A percentile compares a stretch with the other conserved stretches of the same genome.
phyloP scores from a whole-genome alignment of 2,888 invertebrate species.

The Oscheius sp. region DNA sequence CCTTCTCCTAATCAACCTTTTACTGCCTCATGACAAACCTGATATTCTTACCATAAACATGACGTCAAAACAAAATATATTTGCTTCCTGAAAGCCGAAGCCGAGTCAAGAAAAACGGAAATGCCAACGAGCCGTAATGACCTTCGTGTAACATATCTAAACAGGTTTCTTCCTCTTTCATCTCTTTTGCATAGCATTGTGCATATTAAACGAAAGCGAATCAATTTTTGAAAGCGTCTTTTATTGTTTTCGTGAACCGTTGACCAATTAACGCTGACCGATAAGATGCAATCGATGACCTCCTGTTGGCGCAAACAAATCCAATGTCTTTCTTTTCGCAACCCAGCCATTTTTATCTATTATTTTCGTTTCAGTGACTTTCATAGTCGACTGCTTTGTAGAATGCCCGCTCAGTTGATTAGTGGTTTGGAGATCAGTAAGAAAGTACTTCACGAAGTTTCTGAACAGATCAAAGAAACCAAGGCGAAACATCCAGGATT shows the following conservation, averaged over 20 bases:
- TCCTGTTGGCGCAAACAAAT: neutral
- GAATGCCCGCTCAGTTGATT: conserved; percentile 64
- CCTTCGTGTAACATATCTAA: neutral
- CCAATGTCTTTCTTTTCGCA: neutral
- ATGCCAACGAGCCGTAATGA: too few relatives aligned
- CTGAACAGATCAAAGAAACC: conserved; percentile 74
- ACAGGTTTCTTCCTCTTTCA: neutral
- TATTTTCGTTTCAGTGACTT: too few relatives aligned
- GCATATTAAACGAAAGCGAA: neutral
- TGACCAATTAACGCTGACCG: conserved; percentile 15
- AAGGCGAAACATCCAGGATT: conserved; percentile 75
- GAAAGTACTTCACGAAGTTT: conserved; percentile 79
- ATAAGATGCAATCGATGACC: conserved; percentile 25
- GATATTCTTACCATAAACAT: too few relatives aligned
- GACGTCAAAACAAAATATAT: too few relatives aligned
- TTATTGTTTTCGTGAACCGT: too few relatives aligned
- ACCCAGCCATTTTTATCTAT: neutral
- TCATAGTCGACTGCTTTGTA: neutral
- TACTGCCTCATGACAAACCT: too few relatives aligned
- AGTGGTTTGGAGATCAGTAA: conserved; percentile 70
- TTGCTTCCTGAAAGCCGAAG: too few relatives aligned
- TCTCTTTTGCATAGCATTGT: neutral
- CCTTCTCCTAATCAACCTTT: too few relatives aligned
- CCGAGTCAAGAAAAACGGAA: too few relatives aligned
- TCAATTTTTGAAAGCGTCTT: too few relatives aligned